Evolutionary conservation across 2,888 invertebrate genomes (phyloP).

Genomic region (Sycophila texana): DNA sequence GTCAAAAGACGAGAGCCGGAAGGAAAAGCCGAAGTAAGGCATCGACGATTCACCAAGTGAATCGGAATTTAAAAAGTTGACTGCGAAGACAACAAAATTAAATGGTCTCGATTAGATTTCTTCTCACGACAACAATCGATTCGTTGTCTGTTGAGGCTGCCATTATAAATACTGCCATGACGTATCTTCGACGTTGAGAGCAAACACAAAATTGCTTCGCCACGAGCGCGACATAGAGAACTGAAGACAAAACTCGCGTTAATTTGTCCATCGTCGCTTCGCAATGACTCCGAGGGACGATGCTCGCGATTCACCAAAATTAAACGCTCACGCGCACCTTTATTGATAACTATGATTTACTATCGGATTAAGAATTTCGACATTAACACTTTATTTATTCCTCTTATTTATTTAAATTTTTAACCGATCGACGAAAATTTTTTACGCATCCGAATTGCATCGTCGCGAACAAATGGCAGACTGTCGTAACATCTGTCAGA

Average conservation of each 20-base stretch:
- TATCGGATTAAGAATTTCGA: constrained; percentile 43
- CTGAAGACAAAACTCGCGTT: constrained; percentile 26
- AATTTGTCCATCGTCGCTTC: constrained; percentile 18
- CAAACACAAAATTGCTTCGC: constrained; percentile 21
- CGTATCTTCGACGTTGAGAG: constrained; percentile 58
- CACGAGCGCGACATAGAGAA: constrained; percentile 25
- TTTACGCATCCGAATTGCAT: constrained; percentile 1
- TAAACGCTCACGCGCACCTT: background rate
- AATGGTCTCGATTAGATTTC: constrained; percentile 29
- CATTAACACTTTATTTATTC: constrained; percentile 27
- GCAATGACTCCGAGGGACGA: constrained; percentile 27
- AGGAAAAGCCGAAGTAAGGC: constrained; percentile 37
- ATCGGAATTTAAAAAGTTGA: constrained; percentile 22
- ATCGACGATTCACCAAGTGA: constrained; percentile 20
- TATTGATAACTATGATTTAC: constrained; percentile 26
- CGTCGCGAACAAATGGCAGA: background rate
- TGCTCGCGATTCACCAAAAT: constrained; percentile 15
- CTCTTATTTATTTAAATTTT: constrained; percentile 13
- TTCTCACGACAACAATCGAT: constrained; percentile 49
- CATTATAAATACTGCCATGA: constrained; percentile 74
- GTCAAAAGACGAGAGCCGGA: constrained; percentile 41
- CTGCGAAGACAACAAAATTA: constrained; percentile 14
- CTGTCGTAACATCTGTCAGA: too few relatives aligned
- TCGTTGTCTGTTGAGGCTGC: constrained; percentile 70
- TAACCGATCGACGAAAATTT: background rate